phyloP scores from a whole-genome alignment of 1,140 invertebrate genomes.

The Lucilia cuprina region DNA sequence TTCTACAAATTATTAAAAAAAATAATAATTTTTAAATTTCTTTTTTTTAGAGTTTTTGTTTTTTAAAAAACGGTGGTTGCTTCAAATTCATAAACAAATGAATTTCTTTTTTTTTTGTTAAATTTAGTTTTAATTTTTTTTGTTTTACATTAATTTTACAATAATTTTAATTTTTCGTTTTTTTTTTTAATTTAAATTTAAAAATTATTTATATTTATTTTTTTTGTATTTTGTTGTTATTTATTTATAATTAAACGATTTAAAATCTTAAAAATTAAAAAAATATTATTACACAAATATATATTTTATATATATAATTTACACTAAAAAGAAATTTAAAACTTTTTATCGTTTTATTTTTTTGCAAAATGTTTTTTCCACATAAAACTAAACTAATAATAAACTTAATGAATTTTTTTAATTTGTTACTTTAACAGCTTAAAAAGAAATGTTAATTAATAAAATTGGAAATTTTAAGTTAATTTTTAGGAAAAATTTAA shows the following conservation, averaged over 20 bases:
- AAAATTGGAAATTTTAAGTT: not conserved
- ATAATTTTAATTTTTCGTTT: not conserved
- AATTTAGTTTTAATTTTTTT: constrained; percentile 3
- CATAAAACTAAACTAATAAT: not conserved
- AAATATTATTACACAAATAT: constrained; percentile 1
- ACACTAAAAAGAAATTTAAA: not conserved
- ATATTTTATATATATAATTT: constrained; percentile 36
- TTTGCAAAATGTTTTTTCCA: not conserved
- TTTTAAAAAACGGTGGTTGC: constrained; percentile 26
- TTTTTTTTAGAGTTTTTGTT: not conserved
- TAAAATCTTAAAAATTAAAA: constrained; percentile 23
- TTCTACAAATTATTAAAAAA: not conserved
- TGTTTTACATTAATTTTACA: constrained; percentile 30
- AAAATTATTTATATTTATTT: constrained; percentile 10
- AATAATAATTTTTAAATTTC: constrained; percentile 20
- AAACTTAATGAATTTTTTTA: constrained; percentile 29
- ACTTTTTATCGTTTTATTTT: not conserved
- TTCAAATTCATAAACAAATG: constrained; percentile 33
- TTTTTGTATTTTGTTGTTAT: not conserved
- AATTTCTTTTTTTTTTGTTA: constrained; percentile 1
- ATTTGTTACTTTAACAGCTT: not conserved
- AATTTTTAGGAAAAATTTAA: not conserved
- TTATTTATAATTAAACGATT: constrained; percentile 21
- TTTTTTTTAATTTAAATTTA: not conserved
- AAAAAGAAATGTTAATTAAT: not conserved